These are phyloP conservation scores for Petrocephalus schoutedeni DNA, from an alignment of 2,797 vertebrate genomes.

Conservation along the genomic window DNA sequence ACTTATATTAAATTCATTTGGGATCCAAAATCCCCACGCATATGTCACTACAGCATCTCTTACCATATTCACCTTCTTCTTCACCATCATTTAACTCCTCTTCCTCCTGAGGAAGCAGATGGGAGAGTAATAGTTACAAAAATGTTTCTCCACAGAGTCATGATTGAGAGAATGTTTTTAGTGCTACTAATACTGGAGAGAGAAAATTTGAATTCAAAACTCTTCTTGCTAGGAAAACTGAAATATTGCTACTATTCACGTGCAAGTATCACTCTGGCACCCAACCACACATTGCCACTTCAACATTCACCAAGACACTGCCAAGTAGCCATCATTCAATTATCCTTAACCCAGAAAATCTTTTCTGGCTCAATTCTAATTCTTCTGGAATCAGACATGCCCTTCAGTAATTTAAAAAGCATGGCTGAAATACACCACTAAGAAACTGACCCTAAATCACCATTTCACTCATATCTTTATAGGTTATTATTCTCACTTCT, in stretches of 20 bases:
- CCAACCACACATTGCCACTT: not conserved
- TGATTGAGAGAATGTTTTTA: not conserved
- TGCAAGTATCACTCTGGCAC: not conserved
- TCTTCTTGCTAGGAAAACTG: not conserved
- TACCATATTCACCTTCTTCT: slow-evolving; percentile 78
- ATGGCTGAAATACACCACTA: not conserved
- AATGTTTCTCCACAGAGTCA: not conserved
- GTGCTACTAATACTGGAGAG: not conserved
- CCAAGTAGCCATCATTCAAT: not conserved
- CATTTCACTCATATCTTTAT: not conserved
- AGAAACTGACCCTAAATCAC: not conserved
- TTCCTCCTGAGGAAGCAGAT: slow-evolving; percentile 66
- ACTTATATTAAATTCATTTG: not conserved
- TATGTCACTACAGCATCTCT: slow-evolving; percentile 31
- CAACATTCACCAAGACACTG: not conserved
- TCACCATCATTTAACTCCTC: slow-evolving; percentile 84
- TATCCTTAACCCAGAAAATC: not conserved
- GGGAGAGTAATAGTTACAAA: not conserved
- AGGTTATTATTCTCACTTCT: slow-evolving; percentile 61
- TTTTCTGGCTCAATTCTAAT: not conserved
- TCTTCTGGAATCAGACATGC: not conserved
- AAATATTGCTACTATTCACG: not conserved
- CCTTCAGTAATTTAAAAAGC: not conserved
- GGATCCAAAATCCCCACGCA: not conserved
- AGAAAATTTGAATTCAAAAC: not conserved